A percentile compares a stretch with the other conserved stretches of the same genome.
These are phyloP conservation scores for Bungarus multicinctus DNA, from an alignment of 2,113 vertebrate genomes.

Conservation along the genomic window DNA sequence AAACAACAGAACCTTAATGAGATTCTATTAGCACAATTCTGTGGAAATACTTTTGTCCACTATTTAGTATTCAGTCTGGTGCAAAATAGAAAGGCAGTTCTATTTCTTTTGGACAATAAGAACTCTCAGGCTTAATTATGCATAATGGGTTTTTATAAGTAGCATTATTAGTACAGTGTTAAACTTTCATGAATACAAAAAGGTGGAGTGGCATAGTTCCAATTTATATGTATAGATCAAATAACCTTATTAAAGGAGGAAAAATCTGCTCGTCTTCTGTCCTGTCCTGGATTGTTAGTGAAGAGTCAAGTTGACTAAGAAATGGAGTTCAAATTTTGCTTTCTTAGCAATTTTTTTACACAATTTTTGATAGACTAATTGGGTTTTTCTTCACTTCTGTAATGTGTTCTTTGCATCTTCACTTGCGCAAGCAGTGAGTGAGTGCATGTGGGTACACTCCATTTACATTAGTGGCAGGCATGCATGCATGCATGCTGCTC, in stretches of 20 bases:
- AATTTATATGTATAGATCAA: slow-evolving; percentile 10
- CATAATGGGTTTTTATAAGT: slow-evolving; percentile 15
- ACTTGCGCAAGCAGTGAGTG: too few relatives aligned
- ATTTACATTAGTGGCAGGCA: too few relatives aligned
- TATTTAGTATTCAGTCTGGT: slow-evolving; percentile 20
- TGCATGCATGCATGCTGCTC: too few relatives aligned
- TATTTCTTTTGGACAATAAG: slow-evolving; percentile 17
- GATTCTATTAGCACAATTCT: slow-evolving; percentile 7
- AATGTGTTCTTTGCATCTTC: background rate
- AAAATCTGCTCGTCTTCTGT: slow-evolving; percentile 30
- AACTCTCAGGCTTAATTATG: slow-evolving; percentile 15
- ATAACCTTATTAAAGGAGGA: slow-evolving; percentile 38
- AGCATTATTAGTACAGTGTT: slow-evolving; percentile 19
- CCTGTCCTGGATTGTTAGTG: background rate
- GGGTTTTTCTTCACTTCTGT: background rate
- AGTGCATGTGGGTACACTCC: too few relatives aligned
- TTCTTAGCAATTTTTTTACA: background rate
- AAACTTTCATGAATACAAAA: slow-evolving; percentile 21
- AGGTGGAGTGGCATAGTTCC: background rate
- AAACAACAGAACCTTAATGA: slow-evolving; percentile 42
- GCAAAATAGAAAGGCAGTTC: background rate
- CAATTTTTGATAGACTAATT: background rate
- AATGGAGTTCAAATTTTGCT: background rate
- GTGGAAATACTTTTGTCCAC: background rate
- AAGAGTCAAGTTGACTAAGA: background rate